Evolutionary conservation across 2,797 vertebrate genomes (phyloP), one percentile per base, ranked within the genome.

Genomic region (Odontamblyopus lacepedii): DNA sequence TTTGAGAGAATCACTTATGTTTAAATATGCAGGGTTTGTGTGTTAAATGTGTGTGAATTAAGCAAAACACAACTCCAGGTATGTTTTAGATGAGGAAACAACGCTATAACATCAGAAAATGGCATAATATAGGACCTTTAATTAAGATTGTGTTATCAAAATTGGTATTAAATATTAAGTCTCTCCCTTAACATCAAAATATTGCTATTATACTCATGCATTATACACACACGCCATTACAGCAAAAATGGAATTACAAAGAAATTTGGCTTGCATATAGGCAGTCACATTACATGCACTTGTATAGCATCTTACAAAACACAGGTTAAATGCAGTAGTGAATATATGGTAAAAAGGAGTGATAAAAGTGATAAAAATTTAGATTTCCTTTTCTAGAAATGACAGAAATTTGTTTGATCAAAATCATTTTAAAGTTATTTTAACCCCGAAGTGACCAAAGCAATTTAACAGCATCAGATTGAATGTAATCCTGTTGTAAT

Each of bases 401-500:
- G 63, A 27, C 2, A 16, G 18, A 50, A 26, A 27, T 16, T 51
- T 4, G 3, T 19, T 30, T 19, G 27, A 16, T 67, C 48, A 53
- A 29, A 32, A 69, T 53, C 59, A 30, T 51, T 69, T 74, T 56
- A 62, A 57, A 74, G 27, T 32, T 57, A 1, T 5, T 69, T 44
- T 60, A 29, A 73, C 83, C 63, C 11, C 67, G 74, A 19, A 74
- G 76, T 53, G 70, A 55, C 51, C 78, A 70, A 66, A 67, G 62
- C 67, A 77, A 77, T 48, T 13, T 48, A 38, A 32, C 26, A 23
- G 76, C 63, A 63, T 68, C 63, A 65, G 48, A 76, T 59, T 70
- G 72, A 56, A 68, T 73, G 51, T 78, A 78, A 77, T 67, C 32
- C 79, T 71, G 27, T 15, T 67, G 65, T 83, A 83, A 88, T 87